Evolutionary conservation across 2,113 vertebrate species (phyloP), one percentile per base, ranked within the genome.

Genomic region (Anoplopoma fimbria): DNA sequence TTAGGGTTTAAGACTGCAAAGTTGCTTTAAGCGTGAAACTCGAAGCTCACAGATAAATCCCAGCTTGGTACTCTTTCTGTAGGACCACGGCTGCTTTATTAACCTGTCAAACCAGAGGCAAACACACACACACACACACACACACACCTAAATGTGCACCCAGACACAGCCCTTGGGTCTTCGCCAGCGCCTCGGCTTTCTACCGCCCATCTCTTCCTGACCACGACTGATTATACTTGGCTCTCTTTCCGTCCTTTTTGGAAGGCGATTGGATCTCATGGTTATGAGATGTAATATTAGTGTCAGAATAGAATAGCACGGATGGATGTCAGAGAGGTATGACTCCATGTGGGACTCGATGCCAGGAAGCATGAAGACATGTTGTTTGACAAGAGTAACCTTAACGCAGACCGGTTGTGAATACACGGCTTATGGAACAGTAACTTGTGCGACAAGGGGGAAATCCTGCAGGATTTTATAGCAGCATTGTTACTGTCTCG

Each of bases 21-120:
- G 55, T 77, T 86, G 81, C 75, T 82, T 77, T 61, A 74, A 75
- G 65, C 57, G 36, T 71, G 64, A 79, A 85, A 75, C 53, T 29
- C 69, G 47, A 70, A 79, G 57, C 62, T 42, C 57, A 40, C 21
- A 82, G 75, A 77, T 77, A 75, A 84, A 87, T 82, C 73, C 72
- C 78, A 65, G 67, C 23, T 69, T 9, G 74, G 34, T 77, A 9
- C 63, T 88, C 65, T 74, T 77, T 82, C 74, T 81, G 62, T 36
- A 61, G 84, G 65, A 87, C 84, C 87, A 62, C 47, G 53, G 82
- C 79, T 75, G 62, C 40, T 91, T 90, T 88, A 91, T 93, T 93
- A 90, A 90, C 77, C 83, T 87, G 85, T 86, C 87, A 91, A 72
- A 88, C 25, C 79, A 53, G 29, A 31, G 31, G 9, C 61, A 58